Conservation (phyloP, 2,113 vertebrate genomes). For the Gila orcuttii region DNA sequence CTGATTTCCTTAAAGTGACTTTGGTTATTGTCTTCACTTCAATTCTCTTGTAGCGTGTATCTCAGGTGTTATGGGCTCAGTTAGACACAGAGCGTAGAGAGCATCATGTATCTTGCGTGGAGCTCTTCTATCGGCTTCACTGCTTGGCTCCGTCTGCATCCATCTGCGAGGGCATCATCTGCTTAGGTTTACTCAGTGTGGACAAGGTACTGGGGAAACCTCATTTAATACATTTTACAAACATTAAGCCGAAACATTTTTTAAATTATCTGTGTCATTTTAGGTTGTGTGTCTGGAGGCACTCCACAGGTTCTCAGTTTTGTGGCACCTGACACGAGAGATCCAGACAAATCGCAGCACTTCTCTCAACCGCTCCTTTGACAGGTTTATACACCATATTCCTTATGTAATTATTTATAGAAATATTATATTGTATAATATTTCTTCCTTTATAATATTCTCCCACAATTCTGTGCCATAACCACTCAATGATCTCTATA, state of each 20-base stretch:
- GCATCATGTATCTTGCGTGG: slow-evolving; percentile 90
- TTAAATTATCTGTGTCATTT: slow-evolving; percentile 4
- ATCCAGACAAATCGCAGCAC: slow-evolving; percentile 86
- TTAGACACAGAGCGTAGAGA: slow-evolving; percentile 88
- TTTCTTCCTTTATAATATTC: background rate
- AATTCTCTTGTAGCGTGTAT: slow-evolving; percentile 79
- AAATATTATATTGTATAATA: background rate
- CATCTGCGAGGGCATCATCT: slow-evolving; percentile 96
- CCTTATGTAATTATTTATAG: background rate
- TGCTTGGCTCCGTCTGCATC: slow-evolving; percentile 90
- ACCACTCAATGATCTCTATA: background rate
- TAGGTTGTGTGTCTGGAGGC: slow-evolving; percentile 90
- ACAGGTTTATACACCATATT: slow-evolving; percentile 76
- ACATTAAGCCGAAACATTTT: background rate
- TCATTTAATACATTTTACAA: background rate
- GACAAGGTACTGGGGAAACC: slow-evolving; percentile 80
- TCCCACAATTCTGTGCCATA: background rate
- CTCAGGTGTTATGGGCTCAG: slow-evolving; percentile 90
- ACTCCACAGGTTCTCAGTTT: slow-evolving; percentile 89
- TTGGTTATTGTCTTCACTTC: background rate
- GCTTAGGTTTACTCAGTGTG: slow-evolving; percentile 84
- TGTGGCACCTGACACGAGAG: slow-evolving; percentile 97
- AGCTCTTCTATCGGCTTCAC: slow-evolving; percentile 93
- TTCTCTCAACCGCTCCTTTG: slow-evolving; percentile 91
- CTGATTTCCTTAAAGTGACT: background rate